phyloP scores from a whole-genome alignment of 1,140 invertebrate species.

The Pachyrhynchus sulphureomaculatus region DNA sequence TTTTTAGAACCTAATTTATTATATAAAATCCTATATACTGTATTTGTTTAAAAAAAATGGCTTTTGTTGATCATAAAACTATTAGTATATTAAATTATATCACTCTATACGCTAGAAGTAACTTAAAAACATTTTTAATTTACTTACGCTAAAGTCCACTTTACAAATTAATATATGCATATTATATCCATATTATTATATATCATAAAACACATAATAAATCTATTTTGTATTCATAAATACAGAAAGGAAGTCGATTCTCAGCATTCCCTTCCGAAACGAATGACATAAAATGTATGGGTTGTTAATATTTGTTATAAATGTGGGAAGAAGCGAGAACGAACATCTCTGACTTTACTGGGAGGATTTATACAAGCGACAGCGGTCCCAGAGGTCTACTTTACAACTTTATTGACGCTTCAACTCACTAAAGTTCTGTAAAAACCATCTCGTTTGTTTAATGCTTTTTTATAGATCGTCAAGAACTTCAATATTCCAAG shows the following conservation, averaged over 20 bases:
- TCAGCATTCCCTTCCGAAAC: constrained; percentile 17
- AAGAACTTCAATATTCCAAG: constrained; percentile 1
- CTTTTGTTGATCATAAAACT: too few species aligned
- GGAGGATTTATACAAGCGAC: constrained; percentile 43
- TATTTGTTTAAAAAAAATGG: too few species aligned
- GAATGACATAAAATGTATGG: constrained; percentile 30
- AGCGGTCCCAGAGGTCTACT: constrained; percentile 45
- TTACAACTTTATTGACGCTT: constrained; percentile 48
- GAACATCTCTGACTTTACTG: constrained; percentile 43
- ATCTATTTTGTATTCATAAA: constrained; percentile 26
- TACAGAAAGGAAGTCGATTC: constrained; percentile 26
- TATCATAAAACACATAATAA: background rate
- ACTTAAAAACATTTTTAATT: too few species aligned
- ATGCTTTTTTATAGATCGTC: constrained; percentile 42
- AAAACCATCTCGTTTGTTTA: constrained; percentile 44
- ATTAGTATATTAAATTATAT: too few species aligned
- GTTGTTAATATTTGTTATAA: constrained; percentile 34
- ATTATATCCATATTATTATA: too few species aligned
- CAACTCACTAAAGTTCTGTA: constrained; percentile 43
- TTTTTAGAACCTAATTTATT: too few species aligned
- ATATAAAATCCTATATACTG: too few species aligned
- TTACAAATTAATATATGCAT: too few species aligned
- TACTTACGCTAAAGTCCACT: too few species aligned
- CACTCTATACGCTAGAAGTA: too few species aligned
- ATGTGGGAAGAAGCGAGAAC: constrained; percentile 22